Base-by-base conservation (phyloP, 2,113 vertebrate species). In the Spheniscus mendiculus region DNA sequence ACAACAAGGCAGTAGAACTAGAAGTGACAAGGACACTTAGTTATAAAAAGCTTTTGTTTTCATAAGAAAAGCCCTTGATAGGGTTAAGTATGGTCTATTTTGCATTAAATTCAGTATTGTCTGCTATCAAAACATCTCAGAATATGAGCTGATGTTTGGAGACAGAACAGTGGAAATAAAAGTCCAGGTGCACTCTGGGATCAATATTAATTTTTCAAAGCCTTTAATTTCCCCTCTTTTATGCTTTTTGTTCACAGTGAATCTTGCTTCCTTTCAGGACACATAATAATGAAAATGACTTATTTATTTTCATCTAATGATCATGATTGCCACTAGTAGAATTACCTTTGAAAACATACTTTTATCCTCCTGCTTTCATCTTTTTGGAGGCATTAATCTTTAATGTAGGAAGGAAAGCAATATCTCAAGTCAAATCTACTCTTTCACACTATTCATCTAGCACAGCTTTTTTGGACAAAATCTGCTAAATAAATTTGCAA, bases 291-390 rank as follows among this genome's bases (percentile, higher is more conserved):
- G 77, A 85, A 91, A 91, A 91, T 38, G 2, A 65, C 78, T 82
- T 95, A 63, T 78, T 95, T 92, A 78, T 96, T 97, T 96, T 84
- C 59, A 78, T 67, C 66, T 72, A 89, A 49, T 83, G 73, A 72
- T 71, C 52, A 6, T 85, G 69, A 92, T 77, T 84, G 80, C 62
- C 36, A 82, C 52, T 44, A 61, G 80, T 65, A 74, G 45, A 85
- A 90, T 85, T 82, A 76, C 84, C 91, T 93, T 87, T 85, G 83
- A 96, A 89, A 95, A 56, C 21, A 85, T 2, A 5, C 53, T 94
- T 91, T 71, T 91, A 79, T 95, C 34, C n/a, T 94, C 14, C 8
- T 69, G 22, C 52, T 95, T 96, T 92, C 84, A 96, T 94, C 66
- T 83, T 82, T 95, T 83, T 81, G 19, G 65, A 92, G 11, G 10